Percentiles rank a stretch among this genome's conserved stretches.
These are phyloP conservation scores for Eptesicus fuscus DNA, from an alignment of 2,113 vertebrate species.

Conservation along the genomic window DNA sequence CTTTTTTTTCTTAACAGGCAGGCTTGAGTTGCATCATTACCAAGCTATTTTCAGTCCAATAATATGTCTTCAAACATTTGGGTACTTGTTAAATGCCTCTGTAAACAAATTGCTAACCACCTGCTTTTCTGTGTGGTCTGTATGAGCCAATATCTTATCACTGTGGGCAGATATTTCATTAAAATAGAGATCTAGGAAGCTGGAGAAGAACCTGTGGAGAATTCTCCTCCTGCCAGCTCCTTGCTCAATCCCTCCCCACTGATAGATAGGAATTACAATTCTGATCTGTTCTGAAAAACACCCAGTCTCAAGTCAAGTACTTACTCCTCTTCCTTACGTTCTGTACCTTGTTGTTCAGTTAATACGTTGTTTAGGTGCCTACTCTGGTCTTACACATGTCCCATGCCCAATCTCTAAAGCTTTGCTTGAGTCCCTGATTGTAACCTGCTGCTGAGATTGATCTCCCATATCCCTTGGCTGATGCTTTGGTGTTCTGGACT, in stretches of 20 bases:
- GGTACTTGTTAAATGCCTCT: background rate
- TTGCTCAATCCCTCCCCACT: background rate
- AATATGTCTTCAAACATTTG: slow-evolving; percentile 20
- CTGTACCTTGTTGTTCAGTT: background rate
- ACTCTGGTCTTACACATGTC: background rate
- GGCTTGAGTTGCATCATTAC: background rate
- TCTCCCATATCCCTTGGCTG: background rate
- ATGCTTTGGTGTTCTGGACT: background rate
- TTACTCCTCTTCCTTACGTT: background rate
- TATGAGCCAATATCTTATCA: background rate
- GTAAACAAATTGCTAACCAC: background rate
- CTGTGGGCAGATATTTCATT: background rate
- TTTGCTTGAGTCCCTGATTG: background rate
- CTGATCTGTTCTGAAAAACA: background rate
- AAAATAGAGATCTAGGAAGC: background rate
- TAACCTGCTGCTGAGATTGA: background rate
- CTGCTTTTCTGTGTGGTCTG: background rate
- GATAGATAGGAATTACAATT: background rate
- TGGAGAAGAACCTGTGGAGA: background rate
- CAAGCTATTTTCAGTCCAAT: slow-evolving; percentile 23
- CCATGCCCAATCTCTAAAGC: background rate
- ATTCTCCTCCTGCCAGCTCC: background rate
- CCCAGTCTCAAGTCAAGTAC: background rate
- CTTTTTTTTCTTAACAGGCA: background rate
- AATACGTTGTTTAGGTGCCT: background rate